Evolutionary conservation across 2,888 invertebrate genomes (phyloP).

Genomic region (Cataglyphis albicans): DNA sequence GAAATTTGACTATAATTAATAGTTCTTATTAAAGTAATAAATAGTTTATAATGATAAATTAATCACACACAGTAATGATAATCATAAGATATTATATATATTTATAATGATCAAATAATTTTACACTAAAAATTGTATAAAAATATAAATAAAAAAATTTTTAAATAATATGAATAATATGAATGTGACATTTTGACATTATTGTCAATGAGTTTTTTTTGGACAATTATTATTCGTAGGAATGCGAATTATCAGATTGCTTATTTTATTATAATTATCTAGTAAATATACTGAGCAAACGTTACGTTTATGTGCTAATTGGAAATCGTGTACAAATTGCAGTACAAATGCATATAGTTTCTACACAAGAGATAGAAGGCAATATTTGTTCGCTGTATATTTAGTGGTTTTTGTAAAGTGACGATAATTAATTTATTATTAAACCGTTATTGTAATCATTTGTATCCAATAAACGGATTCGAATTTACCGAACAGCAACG

Average conservation of each 20-base stretch:
- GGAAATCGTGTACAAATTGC: conserved; percentile 8
- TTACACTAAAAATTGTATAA: not conserved
- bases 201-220: not conserved
- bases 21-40: too few species aligned
- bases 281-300: conserved; percentile 18
- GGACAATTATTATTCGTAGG: not conserved
- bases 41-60: too few species aligned
- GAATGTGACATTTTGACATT: too few species aligned
- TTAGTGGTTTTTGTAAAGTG: conserved; percentile 24
- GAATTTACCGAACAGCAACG: not conserved
- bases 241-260: not conserved
- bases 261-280: conserved; percentile 23
- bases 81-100: too few species aligned
- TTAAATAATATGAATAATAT: not conserved
- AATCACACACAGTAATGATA: too few species aligned
- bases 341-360: not conserved
- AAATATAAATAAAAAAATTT: not conserved
- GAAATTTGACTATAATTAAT: not conserved
- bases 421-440: conserved; percentile 28
- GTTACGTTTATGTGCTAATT: conserved; percentile 5
- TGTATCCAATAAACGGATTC: conserved; percentile 16
- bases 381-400: conserved; percentile 21
- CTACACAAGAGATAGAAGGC: not conserved
- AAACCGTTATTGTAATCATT: not conserved
- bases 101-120: not conserved